phyloP scores from a whole-genome alignment of 2,113 vertebrate species.

The Sylvietta virens region DNA sequence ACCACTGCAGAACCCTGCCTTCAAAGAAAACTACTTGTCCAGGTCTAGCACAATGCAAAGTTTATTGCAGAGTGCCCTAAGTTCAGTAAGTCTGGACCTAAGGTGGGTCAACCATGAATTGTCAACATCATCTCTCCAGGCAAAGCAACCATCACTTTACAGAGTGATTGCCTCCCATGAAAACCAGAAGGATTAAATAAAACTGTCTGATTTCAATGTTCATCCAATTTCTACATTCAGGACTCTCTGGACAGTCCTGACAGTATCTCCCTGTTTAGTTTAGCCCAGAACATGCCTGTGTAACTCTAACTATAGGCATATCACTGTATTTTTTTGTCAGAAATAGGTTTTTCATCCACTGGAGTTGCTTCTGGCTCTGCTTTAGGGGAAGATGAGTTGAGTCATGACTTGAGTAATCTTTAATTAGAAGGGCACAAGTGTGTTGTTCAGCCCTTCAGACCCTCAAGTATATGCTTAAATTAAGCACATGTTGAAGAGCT shows the following conservation, averaged over 20 bases:
- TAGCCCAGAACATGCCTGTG: neutral
- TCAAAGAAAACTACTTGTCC: neutral
- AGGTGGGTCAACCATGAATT: neutral
- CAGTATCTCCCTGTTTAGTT: neutral
- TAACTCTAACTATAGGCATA: neutral
- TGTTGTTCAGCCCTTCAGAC: neutral
- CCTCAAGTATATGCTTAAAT: neutral
- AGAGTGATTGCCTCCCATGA: neutral
- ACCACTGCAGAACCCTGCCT: fast-evolving
- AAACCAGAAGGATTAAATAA: neutral
- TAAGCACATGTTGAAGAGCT: neutral
- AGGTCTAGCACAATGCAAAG: neutral
- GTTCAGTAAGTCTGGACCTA: neutral
- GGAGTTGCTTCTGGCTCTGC: neutral
- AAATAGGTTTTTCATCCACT: neutral
- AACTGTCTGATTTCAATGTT: neutral
- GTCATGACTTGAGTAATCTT: neutral
- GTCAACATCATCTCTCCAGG: neutral
- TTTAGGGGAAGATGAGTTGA: neutral
- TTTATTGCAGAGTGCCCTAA: neutral
- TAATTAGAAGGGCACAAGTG: neutral
- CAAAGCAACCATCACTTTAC: neutral
- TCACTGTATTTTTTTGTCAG: neutral
- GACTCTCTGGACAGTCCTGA: neutral
- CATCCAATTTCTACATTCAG: neutral